These are phyloP conservation scores for Patella caerulea DNA, from an alignment of 2,888 invertebrate genomes.

Conservation along the genomic window DNA sequence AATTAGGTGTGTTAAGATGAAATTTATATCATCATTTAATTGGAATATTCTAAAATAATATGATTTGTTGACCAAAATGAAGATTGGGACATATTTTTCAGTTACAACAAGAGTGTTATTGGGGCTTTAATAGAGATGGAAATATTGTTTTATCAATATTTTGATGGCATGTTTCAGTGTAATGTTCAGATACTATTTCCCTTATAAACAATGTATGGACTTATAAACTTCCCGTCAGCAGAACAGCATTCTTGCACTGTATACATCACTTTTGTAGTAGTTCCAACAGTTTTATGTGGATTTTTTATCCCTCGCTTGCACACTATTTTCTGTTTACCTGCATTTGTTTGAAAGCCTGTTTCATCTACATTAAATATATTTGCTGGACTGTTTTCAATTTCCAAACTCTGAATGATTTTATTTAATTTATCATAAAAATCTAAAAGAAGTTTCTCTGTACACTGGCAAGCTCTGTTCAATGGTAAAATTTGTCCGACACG, in stretches of 20 bases:
- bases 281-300: not conserved
- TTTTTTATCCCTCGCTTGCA: not conserved
- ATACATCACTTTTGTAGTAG: not conserved
- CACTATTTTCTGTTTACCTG: not conserved
- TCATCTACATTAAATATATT: slow-evolving; percentile 1
- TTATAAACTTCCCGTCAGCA: no score
- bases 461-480: not conserved
- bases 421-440: not conserved
- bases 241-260: not conserved
- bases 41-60: no score
- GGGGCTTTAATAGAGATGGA: no score
- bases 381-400: not conserved
- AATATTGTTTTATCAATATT: not conserved
- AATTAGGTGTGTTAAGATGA: no score
- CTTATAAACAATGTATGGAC: no score
- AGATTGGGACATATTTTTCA: no score
- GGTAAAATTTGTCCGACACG: not conserved
- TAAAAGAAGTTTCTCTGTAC: not conserved
- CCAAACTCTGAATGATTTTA: not conserved
- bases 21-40: no score
- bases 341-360: not conserved
- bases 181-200: not conserved
- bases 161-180: not conserved
- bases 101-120: no score
- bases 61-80: no score